These are phyloP conservation scores for Athalia circularis DNA, from an alignment of 2,888 invertebrate species.

Conservation along the genomic window DNA sequence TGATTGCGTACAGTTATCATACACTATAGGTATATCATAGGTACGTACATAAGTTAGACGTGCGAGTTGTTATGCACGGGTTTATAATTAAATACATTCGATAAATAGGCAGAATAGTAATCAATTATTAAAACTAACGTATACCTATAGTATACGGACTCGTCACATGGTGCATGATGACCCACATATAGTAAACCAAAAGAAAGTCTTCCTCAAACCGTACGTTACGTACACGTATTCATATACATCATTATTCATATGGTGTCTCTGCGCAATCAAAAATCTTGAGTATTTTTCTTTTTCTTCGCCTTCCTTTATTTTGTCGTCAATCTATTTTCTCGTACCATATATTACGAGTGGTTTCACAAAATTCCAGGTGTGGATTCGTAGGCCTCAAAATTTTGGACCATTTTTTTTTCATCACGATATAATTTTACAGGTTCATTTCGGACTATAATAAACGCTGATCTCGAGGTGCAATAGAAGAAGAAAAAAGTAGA, in stretches of 20 bases:
- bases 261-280: not conserved
- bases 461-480: not conserved
- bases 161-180: constrained; percentile 1
- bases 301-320: not conserved
- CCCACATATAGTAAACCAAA: not conserved
- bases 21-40: not conserved
- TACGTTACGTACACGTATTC: not conserved
- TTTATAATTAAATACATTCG: not conserved
- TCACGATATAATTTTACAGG: no score
- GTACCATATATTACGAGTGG: no score
- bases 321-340: no score
- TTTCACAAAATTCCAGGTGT: no score
- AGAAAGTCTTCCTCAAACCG: not conserved
- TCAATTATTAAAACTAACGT: constrained; percentile 27
- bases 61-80: not conserved
- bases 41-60: not conserved
- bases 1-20: constrained; percentile 39
- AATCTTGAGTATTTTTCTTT: not conserved
- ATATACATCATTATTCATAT: not conserved
- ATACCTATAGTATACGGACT: not conserved
- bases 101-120: not conserved
- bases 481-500: not conserved
- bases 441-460: not conserved
- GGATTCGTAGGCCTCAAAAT: no score
- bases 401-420: no score